Percentiles rank a stretch among this genome's conserved stretches.
phyloP scores from a whole-genome alignment of 2,888 invertebrate genomes.

The Euclidia mi region DNA sequence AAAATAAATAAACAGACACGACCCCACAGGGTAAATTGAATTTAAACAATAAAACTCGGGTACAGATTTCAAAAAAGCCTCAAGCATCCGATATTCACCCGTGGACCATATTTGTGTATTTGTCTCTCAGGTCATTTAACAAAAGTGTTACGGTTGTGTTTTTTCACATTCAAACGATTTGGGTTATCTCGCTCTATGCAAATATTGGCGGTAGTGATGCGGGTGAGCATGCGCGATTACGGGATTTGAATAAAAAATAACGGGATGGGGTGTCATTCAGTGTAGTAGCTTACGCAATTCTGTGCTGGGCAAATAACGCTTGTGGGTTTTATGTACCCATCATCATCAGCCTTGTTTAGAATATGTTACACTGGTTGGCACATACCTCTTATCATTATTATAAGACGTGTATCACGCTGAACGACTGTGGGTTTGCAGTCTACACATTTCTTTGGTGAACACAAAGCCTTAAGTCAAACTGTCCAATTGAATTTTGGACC shows the following conservation, averaged over 20 bases:
- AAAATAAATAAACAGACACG: slow-evolving; percentile 4
- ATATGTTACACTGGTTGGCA: too few relatives aligned
- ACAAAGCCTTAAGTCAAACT: too few relatives aligned
- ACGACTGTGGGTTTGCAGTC: too few relatives aligned
- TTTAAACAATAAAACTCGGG: slow-evolving; percentile 17
- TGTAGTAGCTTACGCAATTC: too few relatives aligned
- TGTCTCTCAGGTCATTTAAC: slow-evolving; percentile 55
- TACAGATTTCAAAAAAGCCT: slow-evolving; percentile 36
- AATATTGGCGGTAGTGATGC: slow-evolving; percentile 24
- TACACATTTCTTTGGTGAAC: too few relatives aligned
- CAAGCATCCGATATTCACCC: slow-evolving; percentile 31
- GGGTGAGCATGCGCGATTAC: slow-evolving; percentile 14
- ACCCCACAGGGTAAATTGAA: slow-evolving; percentile 18
- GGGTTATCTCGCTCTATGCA: slow-evolving; percentile 19
- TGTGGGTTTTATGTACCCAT: too few relatives aligned
- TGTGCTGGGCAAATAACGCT: too few relatives aligned
- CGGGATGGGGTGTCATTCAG: too few relatives aligned
- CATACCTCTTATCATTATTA: too few relatives aligned
- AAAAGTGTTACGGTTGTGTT: slow-evolving; percentile 33
- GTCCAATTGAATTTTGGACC: too few relatives aligned
- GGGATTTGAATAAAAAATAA: background rate
- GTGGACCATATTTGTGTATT: slow-evolving; percentile 39
- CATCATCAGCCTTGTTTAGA: too few relatives aligned
- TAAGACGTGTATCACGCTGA: too few relatives aligned
- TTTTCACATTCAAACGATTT: slow-evolving; percentile 30